Percentiles rank a stretch among this genome's conserved stretches.
Conservation (phyloP, 2,113 vertebrate genomes). For the Nycticebus coucang region DNA sequence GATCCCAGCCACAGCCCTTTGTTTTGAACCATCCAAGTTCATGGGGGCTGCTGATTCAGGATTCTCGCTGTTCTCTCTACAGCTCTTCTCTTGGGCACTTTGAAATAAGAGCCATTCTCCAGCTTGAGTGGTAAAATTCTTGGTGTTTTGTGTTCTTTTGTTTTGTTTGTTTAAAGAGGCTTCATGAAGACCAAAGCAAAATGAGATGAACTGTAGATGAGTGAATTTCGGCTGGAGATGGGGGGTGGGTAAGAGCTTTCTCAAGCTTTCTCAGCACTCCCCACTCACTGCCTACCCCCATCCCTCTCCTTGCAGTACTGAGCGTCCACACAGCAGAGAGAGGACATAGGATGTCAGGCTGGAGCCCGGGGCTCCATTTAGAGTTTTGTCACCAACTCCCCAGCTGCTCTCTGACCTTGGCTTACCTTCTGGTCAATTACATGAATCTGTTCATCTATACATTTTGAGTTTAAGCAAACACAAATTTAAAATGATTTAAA, state of each 20-base stretch:
- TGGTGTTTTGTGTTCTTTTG: background rate
- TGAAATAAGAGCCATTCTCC: background rate
- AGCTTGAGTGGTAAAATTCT: background rate
- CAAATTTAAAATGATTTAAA: slow-evolving; percentile 20
- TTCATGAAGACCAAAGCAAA: slow-evolving; percentile 35
- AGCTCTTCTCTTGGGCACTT: background rate
- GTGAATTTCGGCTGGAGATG: background rate
- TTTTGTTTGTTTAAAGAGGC: slow-evolving; percentile 39
- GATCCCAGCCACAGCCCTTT: background rate
- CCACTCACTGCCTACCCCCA: background rate
- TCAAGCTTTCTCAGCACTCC: background rate
- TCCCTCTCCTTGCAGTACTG: background rate
- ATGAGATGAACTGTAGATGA: background rate
- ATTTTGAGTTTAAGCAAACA: slow-evolving; percentile 32
- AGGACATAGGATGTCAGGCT: background rate
- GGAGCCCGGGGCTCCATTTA: background rate
- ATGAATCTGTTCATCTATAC: background rate
- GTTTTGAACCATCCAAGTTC: background rate
- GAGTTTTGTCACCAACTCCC: background rate
- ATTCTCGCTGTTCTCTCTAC: background rate
- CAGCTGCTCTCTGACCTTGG: background rate
- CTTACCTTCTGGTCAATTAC: background rate
- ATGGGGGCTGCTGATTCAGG: background rate
- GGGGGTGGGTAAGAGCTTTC: background rate
- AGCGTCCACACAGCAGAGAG: background rate